Evolutionary conservation across 2,113 vertebrate species (phyloP).

Genomic region (Globicephala melas): DNA sequence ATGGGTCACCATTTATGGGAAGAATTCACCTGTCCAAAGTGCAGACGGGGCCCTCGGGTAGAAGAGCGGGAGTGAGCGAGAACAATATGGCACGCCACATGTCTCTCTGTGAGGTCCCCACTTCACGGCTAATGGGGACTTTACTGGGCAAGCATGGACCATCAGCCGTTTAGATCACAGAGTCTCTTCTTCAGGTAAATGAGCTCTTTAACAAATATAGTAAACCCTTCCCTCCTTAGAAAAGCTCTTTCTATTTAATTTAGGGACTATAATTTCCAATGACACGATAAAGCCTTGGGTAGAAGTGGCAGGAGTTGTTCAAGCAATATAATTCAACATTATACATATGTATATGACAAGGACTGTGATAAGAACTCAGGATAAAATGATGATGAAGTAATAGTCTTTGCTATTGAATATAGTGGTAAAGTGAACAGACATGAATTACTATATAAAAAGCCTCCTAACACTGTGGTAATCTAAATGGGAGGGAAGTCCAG

Average conservation of each 20-base stretch:
- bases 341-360: background rate
- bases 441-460: background rate
- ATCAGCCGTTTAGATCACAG: background rate
- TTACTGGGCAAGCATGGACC: background rate
- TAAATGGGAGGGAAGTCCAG: no score
- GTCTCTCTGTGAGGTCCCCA: background rate
- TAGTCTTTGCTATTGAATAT: background rate
- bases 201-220: background rate
- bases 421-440: background rate
- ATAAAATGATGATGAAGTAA: background rate
- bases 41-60: background rate
- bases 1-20: background rate
- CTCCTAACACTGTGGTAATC: no score
- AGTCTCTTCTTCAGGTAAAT: background rate
- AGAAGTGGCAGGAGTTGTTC: background rate
- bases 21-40: background rate
- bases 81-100: no score
- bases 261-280: background rate
- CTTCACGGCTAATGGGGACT: no score
- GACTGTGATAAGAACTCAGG: background rate
- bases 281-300: background rate
- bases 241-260: background rate
- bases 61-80: background rate
- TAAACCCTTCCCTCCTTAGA: background rate
- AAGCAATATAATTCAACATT: background rate